phyloP scores from a whole-genome alignment of 2,113 vertebrate species.

The Brachyistius frenatus region DNA sequence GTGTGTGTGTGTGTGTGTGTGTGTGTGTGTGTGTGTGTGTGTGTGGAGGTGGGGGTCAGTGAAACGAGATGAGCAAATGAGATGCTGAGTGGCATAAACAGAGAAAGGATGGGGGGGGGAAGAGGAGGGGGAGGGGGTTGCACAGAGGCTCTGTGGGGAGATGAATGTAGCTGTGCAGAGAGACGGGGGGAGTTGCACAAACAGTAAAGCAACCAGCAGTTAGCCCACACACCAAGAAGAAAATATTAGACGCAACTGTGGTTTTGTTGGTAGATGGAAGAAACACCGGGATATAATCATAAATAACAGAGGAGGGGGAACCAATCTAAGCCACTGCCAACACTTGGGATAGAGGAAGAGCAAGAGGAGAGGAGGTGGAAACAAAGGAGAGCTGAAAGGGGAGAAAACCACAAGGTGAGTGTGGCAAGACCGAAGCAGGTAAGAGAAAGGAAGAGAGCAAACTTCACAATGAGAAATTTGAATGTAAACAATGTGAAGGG shows the following conservation, averaged over 20 bases:
- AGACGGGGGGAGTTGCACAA: slow-evolving; percentile 53
- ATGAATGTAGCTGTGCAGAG: slow-evolving; percentile 67
- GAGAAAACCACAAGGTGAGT: slow-evolving; percentile 17
- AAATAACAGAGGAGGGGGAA: slow-evolving; percentile 27
- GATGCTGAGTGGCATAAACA: slow-evolving; percentile 49
- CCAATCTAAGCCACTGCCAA: slow-evolving; percentile 19
- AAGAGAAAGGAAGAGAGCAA: slow-evolving; percentile 34
- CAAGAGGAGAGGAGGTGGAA: slow-evolving; percentile 37
- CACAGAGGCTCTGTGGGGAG: slow-evolving; percentile 56
- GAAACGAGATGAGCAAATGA: slow-evolving; percentile 45
- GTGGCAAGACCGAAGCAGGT: slow-evolving; percentile 48
- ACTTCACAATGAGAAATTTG: background rate
- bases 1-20: slow-evolving; percentile 19
- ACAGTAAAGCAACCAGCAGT: slow-evolving; percentile 59
- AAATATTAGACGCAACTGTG: slow-evolving; percentile 17
- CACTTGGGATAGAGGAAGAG: slow-evolving; percentile 21
- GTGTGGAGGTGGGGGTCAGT: slow-evolving; percentile 6
- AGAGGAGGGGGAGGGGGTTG: slow-evolving; percentile 1
- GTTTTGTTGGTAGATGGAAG: slow-evolving; percentile 29
- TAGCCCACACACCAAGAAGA: slow-evolving; percentile 34
- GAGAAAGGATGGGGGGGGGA: slow-evolving; percentile 18
- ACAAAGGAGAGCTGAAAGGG: slow-evolving; percentile 52
- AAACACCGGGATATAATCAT: slow-evolving; percentile 25
- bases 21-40: background rate
- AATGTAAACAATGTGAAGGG: background rate